Conservation (phyloP, 2,797 vertebrate species). For the Hapalemur alaotrensis region DNA sequence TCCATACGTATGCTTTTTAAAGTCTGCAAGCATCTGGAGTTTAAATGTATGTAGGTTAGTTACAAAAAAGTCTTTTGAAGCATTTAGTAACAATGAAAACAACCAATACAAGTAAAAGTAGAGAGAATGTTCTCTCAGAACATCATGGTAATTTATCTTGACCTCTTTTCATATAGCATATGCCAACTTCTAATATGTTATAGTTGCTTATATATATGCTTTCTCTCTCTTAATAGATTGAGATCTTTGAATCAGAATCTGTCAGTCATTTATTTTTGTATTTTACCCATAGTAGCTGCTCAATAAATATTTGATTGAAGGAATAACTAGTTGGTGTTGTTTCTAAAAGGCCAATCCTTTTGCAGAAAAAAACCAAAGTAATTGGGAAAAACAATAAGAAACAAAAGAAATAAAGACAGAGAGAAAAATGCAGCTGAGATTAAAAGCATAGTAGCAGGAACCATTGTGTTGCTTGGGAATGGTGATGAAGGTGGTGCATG, state of each 20-base stretch:
- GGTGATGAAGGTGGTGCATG: not conserved
- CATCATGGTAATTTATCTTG: not conserved
- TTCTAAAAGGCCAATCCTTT: conserved; percentile 24
- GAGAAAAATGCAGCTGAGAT: not conserved
- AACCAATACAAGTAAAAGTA: conserved; percentile 38
- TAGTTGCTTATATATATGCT: conserved; percentile 18
- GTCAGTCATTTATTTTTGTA: conserved; percentile 38
- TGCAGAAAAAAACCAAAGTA: not conserved
- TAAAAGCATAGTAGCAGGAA: not conserved
- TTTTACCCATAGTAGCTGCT: conserved; percentile 25
- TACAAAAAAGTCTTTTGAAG: conserved; percentile 65
- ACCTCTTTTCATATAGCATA: conserved; percentile 15
- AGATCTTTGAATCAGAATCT: conserved; percentile 41
- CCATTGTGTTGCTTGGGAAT: not conserved
- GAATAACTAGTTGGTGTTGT: not conserved
- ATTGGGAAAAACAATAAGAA: not conserved
- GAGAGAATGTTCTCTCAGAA: conserved; percentile 44
- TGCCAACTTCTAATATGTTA: conserved; percentile 10
- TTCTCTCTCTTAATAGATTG: conserved; percentile 41
- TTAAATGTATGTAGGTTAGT: conserved; percentile 68
- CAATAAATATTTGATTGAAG: conserved; percentile 47
- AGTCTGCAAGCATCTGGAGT: conserved; percentile 73
- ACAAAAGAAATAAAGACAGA: conserved; percentile 1
- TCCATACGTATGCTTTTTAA: conserved; percentile 69
- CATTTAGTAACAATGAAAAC: conserved; percentile 60